A percentile compares a stretch with the other conserved stretches of the same genome.
phyloP scores from a whole-genome alignment of 2,113 vertebrate genomes.

The Elgaria multicarinata region DNA sequence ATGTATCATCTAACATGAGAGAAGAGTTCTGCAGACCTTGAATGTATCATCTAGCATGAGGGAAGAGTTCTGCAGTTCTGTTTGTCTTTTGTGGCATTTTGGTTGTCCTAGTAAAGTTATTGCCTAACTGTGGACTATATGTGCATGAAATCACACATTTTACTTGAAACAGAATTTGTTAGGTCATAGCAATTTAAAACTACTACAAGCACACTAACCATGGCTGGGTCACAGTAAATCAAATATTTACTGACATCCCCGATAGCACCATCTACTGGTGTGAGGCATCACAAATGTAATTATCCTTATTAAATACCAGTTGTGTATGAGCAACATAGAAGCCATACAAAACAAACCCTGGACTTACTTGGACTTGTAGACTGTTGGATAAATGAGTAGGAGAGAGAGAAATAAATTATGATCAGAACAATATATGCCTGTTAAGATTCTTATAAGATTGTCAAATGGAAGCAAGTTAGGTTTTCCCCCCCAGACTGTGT shows the following conservation, averaged over 20 bases:
- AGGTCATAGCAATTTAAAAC: not conserved
- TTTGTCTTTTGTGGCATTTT: too few species aligned
- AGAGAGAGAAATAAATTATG: not conserved
- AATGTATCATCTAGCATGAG: too few species aligned
- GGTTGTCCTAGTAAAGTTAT: too few species aligned
- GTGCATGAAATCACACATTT: not conserved
- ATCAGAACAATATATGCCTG: not conserved
- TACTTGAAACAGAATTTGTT: not conserved
- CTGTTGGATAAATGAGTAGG: not conserved
- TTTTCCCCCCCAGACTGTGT: not conserved
- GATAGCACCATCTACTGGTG: conserved; percentile 68
- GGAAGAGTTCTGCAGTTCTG: too few species aligned
- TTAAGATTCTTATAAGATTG: not conserved
- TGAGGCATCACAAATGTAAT: not conserved
- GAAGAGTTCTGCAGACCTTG: too few species aligned
- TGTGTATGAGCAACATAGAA: not conserved
- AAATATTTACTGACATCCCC: conserved; percentile 35
- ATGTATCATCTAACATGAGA: too few species aligned
- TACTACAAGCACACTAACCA: not conserved
- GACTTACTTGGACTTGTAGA: not conserved
- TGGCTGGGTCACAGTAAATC: not conserved
- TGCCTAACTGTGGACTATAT: not conserved
- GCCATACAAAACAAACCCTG: not conserved
- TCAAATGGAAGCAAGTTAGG: not conserved
- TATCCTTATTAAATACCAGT: not conserved